These are phyloP conservation scores for Ailuropoda melanoleuca DNA, from an alignment of 2,113 vertebrate genomes.

Conservation along the genomic window DNA sequence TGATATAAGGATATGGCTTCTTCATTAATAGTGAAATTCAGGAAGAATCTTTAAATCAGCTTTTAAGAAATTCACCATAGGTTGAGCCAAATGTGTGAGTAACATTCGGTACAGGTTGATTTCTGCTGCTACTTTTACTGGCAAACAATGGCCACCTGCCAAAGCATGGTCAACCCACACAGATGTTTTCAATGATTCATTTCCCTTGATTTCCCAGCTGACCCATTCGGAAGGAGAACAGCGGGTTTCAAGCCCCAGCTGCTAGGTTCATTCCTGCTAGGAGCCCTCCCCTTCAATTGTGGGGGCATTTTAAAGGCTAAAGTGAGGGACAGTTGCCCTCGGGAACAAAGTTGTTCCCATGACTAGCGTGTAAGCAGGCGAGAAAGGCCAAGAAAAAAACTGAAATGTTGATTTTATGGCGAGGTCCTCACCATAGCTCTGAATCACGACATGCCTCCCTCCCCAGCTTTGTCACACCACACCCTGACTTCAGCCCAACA, in stretches of 20 bases:
- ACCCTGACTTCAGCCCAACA: not conserved
- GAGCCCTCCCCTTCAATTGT: not conserved
- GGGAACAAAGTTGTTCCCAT: not conserved
- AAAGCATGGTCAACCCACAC: conserved; percentile 58
- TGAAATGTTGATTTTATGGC: not conserved
- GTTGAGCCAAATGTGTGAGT: not conserved
- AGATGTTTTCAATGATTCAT: conserved; percentile 81
- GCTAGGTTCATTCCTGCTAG: conserved; percentile 5
- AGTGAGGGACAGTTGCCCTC: not conserved
- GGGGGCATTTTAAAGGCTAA: not conserved
- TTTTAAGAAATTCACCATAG: not conserved
- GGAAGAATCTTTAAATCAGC: not conserved
- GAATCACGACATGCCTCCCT: not conserved
- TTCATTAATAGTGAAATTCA: not conserved
- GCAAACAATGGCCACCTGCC: conserved; percentile 69
- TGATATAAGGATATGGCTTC: not conserved
- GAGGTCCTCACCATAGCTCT: not conserved
- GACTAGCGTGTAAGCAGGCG: not conserved
- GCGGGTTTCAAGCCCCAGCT: conserved; percentile 45
- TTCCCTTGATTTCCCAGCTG: conserved; percentile 80
- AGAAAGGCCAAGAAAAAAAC: not conserved
- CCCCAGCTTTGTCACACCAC: not conserved
- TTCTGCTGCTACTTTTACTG: conserved; percentile 68
- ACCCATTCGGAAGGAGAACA: conserved; percentile 59
- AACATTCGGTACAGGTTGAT: not conserved